These are phyloP conservation scores for Lacerta bilineata DNA, from an alignment of 2,797 vertebrate species.

Conservation along the genomic window DNA sequence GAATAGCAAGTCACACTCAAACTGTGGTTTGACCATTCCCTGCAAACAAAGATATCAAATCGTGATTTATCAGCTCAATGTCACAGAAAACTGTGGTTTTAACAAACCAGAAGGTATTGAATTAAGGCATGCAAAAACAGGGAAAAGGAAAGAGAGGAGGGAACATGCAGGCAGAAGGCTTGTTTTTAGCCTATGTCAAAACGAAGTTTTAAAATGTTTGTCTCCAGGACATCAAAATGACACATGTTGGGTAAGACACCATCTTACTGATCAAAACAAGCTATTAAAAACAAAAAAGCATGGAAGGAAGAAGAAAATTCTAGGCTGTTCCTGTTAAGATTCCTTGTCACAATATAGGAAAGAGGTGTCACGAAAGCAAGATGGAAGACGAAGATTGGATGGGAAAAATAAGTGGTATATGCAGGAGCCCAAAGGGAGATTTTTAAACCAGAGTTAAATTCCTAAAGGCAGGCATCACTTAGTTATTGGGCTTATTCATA, in stretches of 20 bases:
- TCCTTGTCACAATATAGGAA: background rate
- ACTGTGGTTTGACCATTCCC: background rate
- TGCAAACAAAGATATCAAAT: background rate
- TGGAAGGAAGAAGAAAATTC: background rate
- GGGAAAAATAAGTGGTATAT: background rate
- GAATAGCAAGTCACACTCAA: background rate
- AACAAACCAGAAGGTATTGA: background rate
- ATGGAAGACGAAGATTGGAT: background rate
- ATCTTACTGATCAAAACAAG: background rate
- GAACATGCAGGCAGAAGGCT: background rate
- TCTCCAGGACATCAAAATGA: constrained; percentile 20
- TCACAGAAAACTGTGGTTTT: background rate
- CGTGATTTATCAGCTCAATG: background rate
- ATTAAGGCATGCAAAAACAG: background rate
- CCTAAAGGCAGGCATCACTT: background rate
- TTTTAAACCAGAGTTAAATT: constrained; percentile 2
- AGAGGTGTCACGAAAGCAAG: background rate
- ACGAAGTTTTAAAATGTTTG: background rate
- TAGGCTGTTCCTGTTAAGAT: background rate
- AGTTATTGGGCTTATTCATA: background rate
- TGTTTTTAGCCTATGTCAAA: background rate
- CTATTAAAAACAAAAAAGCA: constrained; percentile 10
- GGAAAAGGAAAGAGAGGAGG: background rate
- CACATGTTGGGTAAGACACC: background rate
- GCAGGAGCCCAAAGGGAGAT: background rate